Evolutionary conservation across 2,113 vertebrate species (phyloP).

Genomic region (Strix aluco): DNA sequence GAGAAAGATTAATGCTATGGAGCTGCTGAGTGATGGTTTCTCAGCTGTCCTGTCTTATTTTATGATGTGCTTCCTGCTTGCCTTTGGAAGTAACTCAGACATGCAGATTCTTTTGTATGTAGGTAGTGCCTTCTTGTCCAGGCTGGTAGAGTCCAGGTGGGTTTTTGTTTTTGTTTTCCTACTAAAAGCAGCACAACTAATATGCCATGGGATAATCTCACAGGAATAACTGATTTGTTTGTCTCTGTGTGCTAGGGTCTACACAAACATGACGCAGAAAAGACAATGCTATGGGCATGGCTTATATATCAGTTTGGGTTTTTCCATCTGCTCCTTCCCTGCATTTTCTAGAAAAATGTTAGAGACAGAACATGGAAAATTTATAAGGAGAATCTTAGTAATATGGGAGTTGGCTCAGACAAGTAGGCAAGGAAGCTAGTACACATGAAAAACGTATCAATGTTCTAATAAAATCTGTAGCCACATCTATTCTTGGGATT

Average conservation of each 20-base stretch:
- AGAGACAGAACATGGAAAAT: constrained; percentile 3
- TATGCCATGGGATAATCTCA: not conserved
- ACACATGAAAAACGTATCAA: not conserved
- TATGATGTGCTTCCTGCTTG: not conserved
- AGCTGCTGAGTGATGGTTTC: not conserved
- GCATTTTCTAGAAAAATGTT: not conserved
- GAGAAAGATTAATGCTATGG: not conserved
- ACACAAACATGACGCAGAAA: not conserved
- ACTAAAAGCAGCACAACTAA: not conserved
- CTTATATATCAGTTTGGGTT: not conserved
- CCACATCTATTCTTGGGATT: not conserved
- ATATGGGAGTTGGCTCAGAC: not conserved
- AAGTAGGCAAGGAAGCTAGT: not conserved
- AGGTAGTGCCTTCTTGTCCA: not conserved
- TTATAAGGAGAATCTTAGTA: not conserved
- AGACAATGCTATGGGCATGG: not conserved
- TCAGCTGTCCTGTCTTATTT: not conserved
- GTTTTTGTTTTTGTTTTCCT: not conserved
- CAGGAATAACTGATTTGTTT: not conserved
- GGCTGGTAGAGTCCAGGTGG: rapidly evolving
- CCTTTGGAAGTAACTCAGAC: not conserved
- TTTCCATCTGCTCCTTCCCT: constrained; percentile 1
- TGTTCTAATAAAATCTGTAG: constrained; percentile 23
- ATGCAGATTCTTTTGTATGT: not conserved
- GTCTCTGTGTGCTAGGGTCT: not conserved